Base-by-base conservation (phyloP, 2,113 vertebrate species). In the Diphyllodes magnificus region DNA sequence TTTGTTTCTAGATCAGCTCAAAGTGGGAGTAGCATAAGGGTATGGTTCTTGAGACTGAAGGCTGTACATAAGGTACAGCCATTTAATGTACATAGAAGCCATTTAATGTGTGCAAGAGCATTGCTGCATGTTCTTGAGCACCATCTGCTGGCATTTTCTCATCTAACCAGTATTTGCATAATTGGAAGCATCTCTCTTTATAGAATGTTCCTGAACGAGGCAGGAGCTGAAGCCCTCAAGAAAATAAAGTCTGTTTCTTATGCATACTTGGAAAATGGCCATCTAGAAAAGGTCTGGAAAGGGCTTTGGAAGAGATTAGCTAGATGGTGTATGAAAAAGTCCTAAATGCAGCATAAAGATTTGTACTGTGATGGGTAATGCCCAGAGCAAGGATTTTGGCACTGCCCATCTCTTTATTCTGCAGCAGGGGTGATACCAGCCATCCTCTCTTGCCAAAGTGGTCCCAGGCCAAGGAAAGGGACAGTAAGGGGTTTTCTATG, bases 61-160 rank as follows among this genome's bases (percentile, higher is more conserved):
- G 22, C 28, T 56, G 31, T 57, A 22, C 71, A 53, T 23, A 37
- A 79, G 77, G 44, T 1, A 1, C n/a, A 75, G 60, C 39, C 49
- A 63, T 72, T 17, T 83, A 72, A 45, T 33, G 27, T 33, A 11
- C 10, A 35, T 7, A 75, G 56, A 78, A 84, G 28, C 28, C 51
- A 71, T 87, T 91, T 87, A 72, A 49, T 19, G 40, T 18, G 35
- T 33, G 19, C 24, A 84, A 71, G 56, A 93, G 13, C 39, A 70
- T 14, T 89, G 53, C 77, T 91, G 42, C 23, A 50, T 84, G 90
- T 92, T 95, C 86, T 87, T 93, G 84, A 79, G 86, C 84, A 91
- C 84, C 93, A 91, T 89, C 86, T 97, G 81, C 84, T 85, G 89
- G 70, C 45, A 89, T 82, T 87, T 89, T 79, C 53, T 93, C 70